Evolutionary conservation across 2,888 invertebrate species (phyloP), one percentile per base, ranked within the genome.

Genomic region (Cephonodes hylas): DNA sequence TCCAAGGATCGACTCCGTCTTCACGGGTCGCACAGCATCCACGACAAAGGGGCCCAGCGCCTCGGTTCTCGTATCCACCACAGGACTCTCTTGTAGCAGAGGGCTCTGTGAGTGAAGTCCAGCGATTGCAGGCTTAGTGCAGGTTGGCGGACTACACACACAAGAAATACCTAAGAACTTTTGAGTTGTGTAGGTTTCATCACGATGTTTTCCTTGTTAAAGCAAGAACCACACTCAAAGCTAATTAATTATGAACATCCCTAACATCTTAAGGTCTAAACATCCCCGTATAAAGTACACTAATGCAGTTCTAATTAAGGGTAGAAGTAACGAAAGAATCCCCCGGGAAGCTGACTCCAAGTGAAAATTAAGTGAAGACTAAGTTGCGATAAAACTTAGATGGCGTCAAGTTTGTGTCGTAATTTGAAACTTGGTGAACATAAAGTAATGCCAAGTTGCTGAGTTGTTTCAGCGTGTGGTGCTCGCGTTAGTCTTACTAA

Each of bases 361-460:
- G 53, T 53, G 31, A 53, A 53, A 53, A 15, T 53, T 53, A 53
- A 53, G 48, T 27, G 25, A 48, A 48, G 31, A 27, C 53, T 53
- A 8, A 53, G 27, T 53, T 53, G 15, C 15, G 53, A 53, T 53
- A 53, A 27, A 53, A 48, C 31, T 53, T 31, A 18, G 48, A 48
- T 48, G 18, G 18, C 10, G 8, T 31, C 3, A 3, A 53, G 53
- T 53, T 53, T 10, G 10, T 27, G 27, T 31, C 53, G 53, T 53
- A 31, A 53, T 31, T 53, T 53, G 53, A 53, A 53, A 53, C 53
- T 31, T 53, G 3, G 27, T 31, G 27, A 18, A 18, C 53, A 31
- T 53, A 53, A 53, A 48, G 27, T 27, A 53, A 53, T 10, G 31
- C 8, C 1, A 25, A 53, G 18, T 53, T 53, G 18, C 10, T 18